Conservation (phyloP, 1,140 invertebrate species). For the Metopolophium dirhodum region DNA sequence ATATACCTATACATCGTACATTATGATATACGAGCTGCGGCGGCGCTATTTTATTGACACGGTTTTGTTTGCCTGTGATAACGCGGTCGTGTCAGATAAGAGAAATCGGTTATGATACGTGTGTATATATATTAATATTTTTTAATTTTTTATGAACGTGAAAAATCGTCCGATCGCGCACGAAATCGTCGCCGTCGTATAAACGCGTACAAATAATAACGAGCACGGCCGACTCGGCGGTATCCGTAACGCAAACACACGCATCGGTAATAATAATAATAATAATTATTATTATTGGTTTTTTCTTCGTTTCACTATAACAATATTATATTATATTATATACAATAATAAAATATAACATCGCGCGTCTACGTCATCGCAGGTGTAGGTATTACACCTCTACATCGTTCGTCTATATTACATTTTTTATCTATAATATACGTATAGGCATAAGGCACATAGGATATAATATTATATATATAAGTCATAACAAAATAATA, state of each 20-base stretch:
- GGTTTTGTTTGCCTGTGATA: slow-evolving; percentile 33
- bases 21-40: not conserved
- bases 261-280: not conserved
- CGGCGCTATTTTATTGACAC: slow-evolving; percentile 25
- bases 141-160: not conserved
- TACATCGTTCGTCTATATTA: not conserved
- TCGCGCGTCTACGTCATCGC: not conserved
- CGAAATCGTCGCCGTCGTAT: not conserved
- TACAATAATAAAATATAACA: not conserved
- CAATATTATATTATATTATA: not conserved
- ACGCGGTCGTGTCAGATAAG: slow-evolving; percentile 25
- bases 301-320: not conserved
- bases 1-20: too few relatives aligned
- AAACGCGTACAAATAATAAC: not conserved
- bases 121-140: too few relatives aligned
- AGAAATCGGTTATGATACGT: not conserved
- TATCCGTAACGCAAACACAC: slow-evolving; percentile 44
- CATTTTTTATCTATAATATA: not conserved
- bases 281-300: not conserved
- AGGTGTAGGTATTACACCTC: not conserved
- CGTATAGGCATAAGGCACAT: too few relatives aligned
- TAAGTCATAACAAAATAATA: not conserved
- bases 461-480: not conserved
- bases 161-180: not conserved
- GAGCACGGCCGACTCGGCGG: not conserved